Base-by-base conservation (phyloP, 2,888 invertebrate species). In the Zygothrica quintamaculata region DNA sequence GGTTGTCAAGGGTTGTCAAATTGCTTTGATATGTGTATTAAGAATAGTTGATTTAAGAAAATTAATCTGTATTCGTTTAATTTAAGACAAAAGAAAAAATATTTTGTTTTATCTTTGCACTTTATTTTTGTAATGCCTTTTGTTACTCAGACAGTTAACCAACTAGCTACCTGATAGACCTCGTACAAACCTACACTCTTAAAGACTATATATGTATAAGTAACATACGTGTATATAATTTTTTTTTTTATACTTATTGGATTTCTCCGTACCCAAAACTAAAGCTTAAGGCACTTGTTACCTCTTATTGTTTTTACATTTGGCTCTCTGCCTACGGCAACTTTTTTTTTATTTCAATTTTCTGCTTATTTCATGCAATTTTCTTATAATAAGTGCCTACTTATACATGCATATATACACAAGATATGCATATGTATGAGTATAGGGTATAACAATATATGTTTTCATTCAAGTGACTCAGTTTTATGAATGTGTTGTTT, bases 381-480 rank as follows among this genome's bases (percentile, higher is more conserved):
- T 61, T 36, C 9, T 29, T 46, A 25, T 50, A 46, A 55, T 46
- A 44, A 52, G 52, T 40, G 40, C 29, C 46, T 48, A 48, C 11
- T 7, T 3, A n/a, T 26, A 16, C 12, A 33, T 12, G 43, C 22
- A 26, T 34, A 34, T 9, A 39, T 9, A 46, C 2, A 25, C 1
- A 34, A 6, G 12, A 43, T 3, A 44, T 12, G n/a, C 11, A 26
- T 26, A 33, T 31, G 37, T 40, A 34, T 29, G n/a, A 11, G 29
- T 48, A 33, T 33, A n/a, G 1, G 33, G 33, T 33, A n/a, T 22
- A 22, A 5, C 18, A 22, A 22, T 22, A 22, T 22, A 22, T 3
- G 18, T 22, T 56, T 36, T 52, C 55, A 65, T 56, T 65, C 47
- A 59, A 47, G 64, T 71, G 71, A 71, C 36, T 71, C 71, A 71